Evolutionary conservation across 2,888 invertebrate genomes (phyloP), one percentile per base, ranked within the genome.

Genomic region (Vannuccia rotundouncinata): DNA sequence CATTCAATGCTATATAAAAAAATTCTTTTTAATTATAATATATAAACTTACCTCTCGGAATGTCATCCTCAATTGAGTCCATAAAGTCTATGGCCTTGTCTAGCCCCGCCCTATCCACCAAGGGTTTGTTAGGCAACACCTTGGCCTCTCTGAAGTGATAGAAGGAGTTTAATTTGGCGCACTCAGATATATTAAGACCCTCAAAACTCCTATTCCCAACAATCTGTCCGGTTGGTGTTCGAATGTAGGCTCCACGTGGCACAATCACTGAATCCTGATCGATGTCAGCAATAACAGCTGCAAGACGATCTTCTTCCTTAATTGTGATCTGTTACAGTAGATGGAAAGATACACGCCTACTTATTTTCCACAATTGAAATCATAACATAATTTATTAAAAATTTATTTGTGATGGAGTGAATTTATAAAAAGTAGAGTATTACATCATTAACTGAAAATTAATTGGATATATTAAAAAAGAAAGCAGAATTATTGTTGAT

Each of bases 41-140:
- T 45, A 45, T 13, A 27, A 74, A 59, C 80, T 82, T 85, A 87
- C 93, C 92, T 83, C 89, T 90, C 0, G 95, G 95, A 77, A 93
- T 91, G 83, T 94, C 93, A 81, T 91, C 91, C 85, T 93, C 93
- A 25, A 94, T 89, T 0, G 92, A 91, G 86, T 95, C 95, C 83
- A 95, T 88, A 86, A 95, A 95, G 87, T 95, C 95, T 84, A 92
- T 90, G 13, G 94, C 91, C 85, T 92, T 93, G 88, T 95, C 94
- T 83, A 94, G 93, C 88, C 94, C 93, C 30, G 91, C 90, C 80
- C 92, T 90, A n/a, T 92, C 92, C 0, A 93, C 89, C 2, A 94
- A 90, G 87, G 94, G 93, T 92, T 84, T 92, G 91, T 83, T 91
- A 90, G 0, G 93, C 91, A 79, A 89, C 85, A 84, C 81, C 31